A percentile compares a stretch with the other conserved stretches of the same genome.
Conservation (phyloP, 1,140 invertebrate species). For the Stegodyphus mimosarum region DNA sequence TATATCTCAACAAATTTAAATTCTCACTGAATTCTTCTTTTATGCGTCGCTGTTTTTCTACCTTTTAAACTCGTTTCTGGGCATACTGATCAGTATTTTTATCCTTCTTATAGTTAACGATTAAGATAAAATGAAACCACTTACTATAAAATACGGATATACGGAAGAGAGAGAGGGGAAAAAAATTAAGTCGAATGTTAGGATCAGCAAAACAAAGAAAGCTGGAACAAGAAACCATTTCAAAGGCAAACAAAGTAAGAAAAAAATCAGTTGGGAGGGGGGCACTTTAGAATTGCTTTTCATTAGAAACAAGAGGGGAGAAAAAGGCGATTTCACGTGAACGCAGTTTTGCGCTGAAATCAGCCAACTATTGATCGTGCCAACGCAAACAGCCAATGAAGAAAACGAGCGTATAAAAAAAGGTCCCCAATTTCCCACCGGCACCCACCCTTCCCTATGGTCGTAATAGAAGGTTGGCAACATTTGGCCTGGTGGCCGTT, state of each 20-base stretch:
- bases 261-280: constrained; percentile 9
- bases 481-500: constrained; percentile 22
- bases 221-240: constrained; percentile 30
- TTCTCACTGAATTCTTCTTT: too few species aligned
- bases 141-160: constrained; percentile 2
- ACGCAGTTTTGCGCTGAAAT: constrained; percentile 37
- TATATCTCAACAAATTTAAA: too few species aligned
- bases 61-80: too few species aligned
- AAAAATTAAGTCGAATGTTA: constrained; percentile 16
- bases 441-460: neutral
- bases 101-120: constrained; percentile 6
- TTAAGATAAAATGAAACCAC: neutral
- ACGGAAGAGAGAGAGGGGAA: neutral
- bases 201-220: constrained; percentile 38
- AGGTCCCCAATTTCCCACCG: neutral
- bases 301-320: constrained; percentile 53
- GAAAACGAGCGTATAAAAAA: constrained; percentile 36
- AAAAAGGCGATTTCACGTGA: constrained; percentile 39
- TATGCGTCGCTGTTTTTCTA: too few species aligned
- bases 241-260: constrained; percentile 37
- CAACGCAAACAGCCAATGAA: constrained; percentile 55
- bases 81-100: neutral
- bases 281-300: constrained; percentile 56
- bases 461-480: constrained; percentile 35
- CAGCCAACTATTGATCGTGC: constrained; percentile 46